Evolutionary conservation across 2,888 invertebrate species (phyloP).

Genomic region (Microchrysa polita): DNA sequence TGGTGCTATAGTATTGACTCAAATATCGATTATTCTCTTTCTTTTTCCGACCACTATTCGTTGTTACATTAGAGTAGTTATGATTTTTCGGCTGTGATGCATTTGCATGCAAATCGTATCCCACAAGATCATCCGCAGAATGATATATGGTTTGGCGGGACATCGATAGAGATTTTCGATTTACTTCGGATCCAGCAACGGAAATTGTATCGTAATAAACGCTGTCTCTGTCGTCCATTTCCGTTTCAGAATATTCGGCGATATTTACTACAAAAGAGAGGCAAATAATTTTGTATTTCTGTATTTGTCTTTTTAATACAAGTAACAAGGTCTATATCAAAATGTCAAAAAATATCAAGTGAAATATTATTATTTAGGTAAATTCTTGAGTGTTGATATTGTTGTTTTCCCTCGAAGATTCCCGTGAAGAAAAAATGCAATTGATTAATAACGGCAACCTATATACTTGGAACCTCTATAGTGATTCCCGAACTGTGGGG

Average conservation of each 20-base stretch:
- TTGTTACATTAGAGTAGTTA: neutral
- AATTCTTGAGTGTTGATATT: too few relatives aligned
- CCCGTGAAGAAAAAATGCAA: too few relatives aligned
- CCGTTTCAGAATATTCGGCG: constrained; percentile 63
- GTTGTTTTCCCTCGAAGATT: too few relatives aligned
- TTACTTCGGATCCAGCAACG: constrained; percentile 63
- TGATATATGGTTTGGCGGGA: constrained; percentile 71
- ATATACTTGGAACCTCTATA: too few relatives aligned
- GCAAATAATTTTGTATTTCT: neutral
- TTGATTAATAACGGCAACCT: too few relatives aligned
- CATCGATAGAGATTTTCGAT: constrained; percentile 66
- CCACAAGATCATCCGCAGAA: constrained; percentile 67
- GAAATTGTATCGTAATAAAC: constrained; percentile 63
- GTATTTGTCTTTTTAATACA: too few relatives aligned
- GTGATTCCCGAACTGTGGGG: too few relatives aligned
- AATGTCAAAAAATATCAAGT: too few relatives aligned
- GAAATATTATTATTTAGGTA: too few relatives aligned
- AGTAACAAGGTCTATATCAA: too few relatives aligned
- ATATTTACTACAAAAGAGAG: constrained; percentile 59
- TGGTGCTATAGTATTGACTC: constrained; percentile 49
- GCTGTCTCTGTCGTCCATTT: constrained; percentile 63
- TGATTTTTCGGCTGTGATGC: constrained; percentile 34
- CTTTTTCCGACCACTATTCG: constrained; percentile 1
- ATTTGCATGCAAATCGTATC: constrained; percentile 55
- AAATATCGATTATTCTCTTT: constrained; percentile 57